Conservation (phyloP, 2,888 invertebrate genomes). For the Phaonia tiefii region DNA sequence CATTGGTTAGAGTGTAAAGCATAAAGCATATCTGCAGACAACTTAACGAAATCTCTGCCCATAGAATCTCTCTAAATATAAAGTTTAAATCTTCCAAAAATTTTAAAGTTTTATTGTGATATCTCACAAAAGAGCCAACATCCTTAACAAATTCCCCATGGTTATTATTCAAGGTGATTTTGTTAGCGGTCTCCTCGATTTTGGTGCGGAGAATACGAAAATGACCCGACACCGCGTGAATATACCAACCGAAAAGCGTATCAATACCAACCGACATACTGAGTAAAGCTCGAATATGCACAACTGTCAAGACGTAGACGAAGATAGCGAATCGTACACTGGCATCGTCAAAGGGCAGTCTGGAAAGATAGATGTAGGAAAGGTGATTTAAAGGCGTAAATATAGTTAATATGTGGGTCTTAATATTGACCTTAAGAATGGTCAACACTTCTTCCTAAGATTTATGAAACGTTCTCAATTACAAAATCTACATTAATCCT, state of each 20-base stretch:
- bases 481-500: too few species aligned
- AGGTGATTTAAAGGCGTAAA: too few species aligned
- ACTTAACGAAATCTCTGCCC: conserved; percentile 53
- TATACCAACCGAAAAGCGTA: conserved; percentile 57
- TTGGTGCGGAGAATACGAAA: conserved; percentile 61
- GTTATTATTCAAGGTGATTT: not conserved
- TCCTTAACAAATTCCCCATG: conserved; percentile 8
- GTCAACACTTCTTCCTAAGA: too few species aligned
- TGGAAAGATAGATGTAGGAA: not conserved
- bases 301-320: conserved; percentile 35
- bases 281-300: conserved; percentile 18
- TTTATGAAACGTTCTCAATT: too few species aligned
- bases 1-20: conserved; percentile 58
- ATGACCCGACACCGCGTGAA: conserved; percentile 60
- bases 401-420: too few species aligned
- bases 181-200: conserved; percentile 32
- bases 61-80: conserved; percentile 62
- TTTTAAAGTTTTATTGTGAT: conserved; percentile 49
- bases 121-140: conserved; percentile 33
- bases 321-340: not conserved
- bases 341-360: conserved; percentile 41
- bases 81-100: conserved; percentile 56
- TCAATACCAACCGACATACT: conserved; percentile 41
- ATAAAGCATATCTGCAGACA: conserved; percentile 64
- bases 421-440: too few species aligned